Base-by-base conservation (phyloP, 1,140 invertebrate species). In the Conus betulinus region DNA sequence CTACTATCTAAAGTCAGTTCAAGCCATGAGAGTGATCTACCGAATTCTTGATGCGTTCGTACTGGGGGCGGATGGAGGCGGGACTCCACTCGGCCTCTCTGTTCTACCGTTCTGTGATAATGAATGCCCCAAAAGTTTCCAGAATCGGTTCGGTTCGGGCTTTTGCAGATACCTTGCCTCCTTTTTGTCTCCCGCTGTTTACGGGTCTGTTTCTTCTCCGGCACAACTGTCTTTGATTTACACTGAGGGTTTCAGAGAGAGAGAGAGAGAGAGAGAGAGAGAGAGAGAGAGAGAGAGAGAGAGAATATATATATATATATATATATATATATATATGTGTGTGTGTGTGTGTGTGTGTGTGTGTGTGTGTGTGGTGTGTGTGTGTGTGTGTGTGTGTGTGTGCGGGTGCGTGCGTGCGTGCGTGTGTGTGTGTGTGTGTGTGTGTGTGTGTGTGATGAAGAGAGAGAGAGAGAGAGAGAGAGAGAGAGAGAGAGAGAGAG, bases 171-270 rank as follows among this genome's bases (percentile, higher is more conserved):
- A 71, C 67, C 60, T 20, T 63, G 10, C 17, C 11, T 71, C 67
- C 67, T n/a, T n/a, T 20, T n/a, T 71, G 67, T 71, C 11, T n/a
- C 67, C 67, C 67, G 67, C 67, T 71, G 67, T 0, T 23, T 23
- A 13, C 13, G 23, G 13, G 67, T 71, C 67, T 71, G 67, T 11
- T 20, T 71, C 67, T 71, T 71, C 67, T 71, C 67, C 67, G 23
- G 13, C 67, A 71, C 67, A 71, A 71, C 67, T 71, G 67, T 71
- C 67, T 71, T n/a, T 71, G 67, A 71, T 71, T 71, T 71, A 71
- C 67, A 71, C 23, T 20, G 67, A 71, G 67, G 20, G 67, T 23
- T 17, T 20, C 11, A 2, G 0, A n/a, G 13, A 60, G 6, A 23
- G 67, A 71, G 15, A n/a, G 20, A 71, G 67, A n/a, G 23, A n/a